Percentiles rank a stretch among this genome's conserved stretches.
phyloP scores from a whole-genome alignment of 2,888 invertebrate genomes.

The Lagria hirta region DNA sequence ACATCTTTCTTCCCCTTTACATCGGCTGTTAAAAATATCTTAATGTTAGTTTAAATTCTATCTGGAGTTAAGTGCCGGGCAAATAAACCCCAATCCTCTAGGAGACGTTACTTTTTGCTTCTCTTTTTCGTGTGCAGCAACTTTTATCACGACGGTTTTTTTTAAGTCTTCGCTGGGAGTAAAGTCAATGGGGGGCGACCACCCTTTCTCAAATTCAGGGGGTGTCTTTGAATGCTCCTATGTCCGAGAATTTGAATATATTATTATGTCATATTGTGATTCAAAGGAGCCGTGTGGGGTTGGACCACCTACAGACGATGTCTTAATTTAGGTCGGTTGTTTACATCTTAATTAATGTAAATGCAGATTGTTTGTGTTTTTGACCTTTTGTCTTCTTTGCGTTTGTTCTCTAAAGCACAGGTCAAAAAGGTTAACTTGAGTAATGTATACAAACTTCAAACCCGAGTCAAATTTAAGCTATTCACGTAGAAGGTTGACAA shows the following conservation, averaged over 20 bases:
- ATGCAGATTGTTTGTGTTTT: too few relatives aligned
- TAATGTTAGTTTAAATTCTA: slow-evolving; percentile 53
- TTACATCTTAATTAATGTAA: too few relatives aligned
- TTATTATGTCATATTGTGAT: slow-evolving; percentile 17
- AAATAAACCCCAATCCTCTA: slow-evolving; percentile 39
- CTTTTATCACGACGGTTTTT: too few relatives aligned
- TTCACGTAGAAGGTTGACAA: too few relatives aligned
- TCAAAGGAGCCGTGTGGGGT: slow-evolving; percentile 8
- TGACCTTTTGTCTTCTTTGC: slow-evolving; percentile 1
- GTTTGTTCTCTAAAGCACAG: slow-evolving; percentile 10
- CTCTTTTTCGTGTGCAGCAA: slow-evolving; percentile 5
- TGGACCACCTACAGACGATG: slow-evolving; percentile 1
- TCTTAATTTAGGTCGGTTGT: slow-evolving; percentile 3
- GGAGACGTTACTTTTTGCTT: slow-evolving; percentile 5
- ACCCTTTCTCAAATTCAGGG: neutral
- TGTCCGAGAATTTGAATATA: slow-evolving; percentile 25
- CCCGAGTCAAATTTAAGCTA: too few relatives aligned
- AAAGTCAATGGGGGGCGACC: slow-evolving; percentile 3
- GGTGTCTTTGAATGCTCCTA: slow-evolving; percentile 9
- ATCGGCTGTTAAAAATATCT: slow-evolving; percentile 52
- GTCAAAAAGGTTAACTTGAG: slow-evolving; percentile 11
- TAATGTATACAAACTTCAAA: too few relatives aligned
- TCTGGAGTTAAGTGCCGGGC: slow-evolving; percentile 52
- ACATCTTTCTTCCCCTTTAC: slow-evolving; percentile 46
- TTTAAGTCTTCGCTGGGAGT: too few relatives aligned